Evolutionary conservation across 2,113 vertebrate genomes (phyloP).

Genomic region (Pachyramphus minor): DNA sequence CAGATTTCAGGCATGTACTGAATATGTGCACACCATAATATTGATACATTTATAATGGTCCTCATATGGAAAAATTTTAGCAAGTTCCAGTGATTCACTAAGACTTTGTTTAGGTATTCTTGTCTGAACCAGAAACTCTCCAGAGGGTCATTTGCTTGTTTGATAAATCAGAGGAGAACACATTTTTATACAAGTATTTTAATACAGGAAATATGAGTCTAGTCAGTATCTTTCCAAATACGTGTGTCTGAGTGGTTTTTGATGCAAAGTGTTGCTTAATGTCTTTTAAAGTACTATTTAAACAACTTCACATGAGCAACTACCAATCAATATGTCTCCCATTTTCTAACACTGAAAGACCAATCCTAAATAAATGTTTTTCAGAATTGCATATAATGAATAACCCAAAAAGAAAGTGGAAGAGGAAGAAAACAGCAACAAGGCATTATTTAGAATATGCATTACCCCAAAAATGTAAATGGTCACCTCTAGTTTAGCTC

Average conservation of each 20-base stretch:
- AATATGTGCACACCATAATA: constrained; percentile 7
- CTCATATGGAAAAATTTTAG: constrained; percentile 49
- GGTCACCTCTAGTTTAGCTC: not conserved
- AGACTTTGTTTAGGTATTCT: constrained; percentile 51
- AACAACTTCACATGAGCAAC: constrained; percentile 49
- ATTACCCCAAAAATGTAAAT: not conserved
- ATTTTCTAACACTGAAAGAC: not conserved
- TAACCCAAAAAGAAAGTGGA: not conserved
- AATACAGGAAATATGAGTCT: constrained; percentile 71
- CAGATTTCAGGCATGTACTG: not conserved
- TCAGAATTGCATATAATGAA: not conserved
- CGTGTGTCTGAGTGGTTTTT: constrained; percentile 42
- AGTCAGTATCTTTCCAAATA: constrained; percentile 68
- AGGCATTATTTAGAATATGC: not conserved
- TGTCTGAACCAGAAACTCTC: constrained; percentile 65
- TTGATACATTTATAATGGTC: constrained; percentile 38
- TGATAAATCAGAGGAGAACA: constrained; percentile 69
- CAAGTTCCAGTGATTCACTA: constrained; percentile 58
- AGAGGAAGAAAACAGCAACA: not conserved
- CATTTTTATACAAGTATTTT: constrained; percentile 63
- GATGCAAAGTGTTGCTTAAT: constrained; percentile 55
- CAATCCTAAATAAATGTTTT: constrained; percentile 20
- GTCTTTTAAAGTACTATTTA: constrained; percentile 61
- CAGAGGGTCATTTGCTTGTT: constrained; percentile 62
- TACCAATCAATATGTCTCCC: constrained; percentile 6